Evolutionary conservation across 2,113 vertebrate species (phyloP), one percentile per base, ranked within the genome.

Genomic region (Pipra filicauda): DNA sequence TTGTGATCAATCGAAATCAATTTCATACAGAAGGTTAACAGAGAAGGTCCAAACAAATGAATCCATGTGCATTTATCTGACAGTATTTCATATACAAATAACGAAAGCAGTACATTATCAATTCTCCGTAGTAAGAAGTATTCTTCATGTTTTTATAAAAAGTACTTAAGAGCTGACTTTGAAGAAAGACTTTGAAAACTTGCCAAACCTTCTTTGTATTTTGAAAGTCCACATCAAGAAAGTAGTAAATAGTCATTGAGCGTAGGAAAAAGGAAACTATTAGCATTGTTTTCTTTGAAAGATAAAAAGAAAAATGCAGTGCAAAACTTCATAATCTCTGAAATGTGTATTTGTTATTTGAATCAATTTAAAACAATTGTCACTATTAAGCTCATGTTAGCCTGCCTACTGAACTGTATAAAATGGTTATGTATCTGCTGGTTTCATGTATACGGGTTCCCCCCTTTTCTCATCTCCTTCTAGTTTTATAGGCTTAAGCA

Each of bases 261-360:
- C 85, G 37, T 98, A 98, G 97, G 98, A 98, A 98, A 98, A 98
- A 98, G 98, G 98, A 98, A 99, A 98, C 98, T 96, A 98, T 98
- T 98, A 98, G 96, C 96, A 98, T 97, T 98, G 98, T 98, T 98
- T 98, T 98, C 97, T 98, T 98, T 98, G 96, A 97, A 98, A 98
- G 98, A 98, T 98, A 98, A 98, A 98, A 98, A 97, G 96, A 95
- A 92, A 97, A 96, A 97, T 95, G 91, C 96, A 94, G 96, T 97
- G 96, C 97, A 98, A 98, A 98, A 97, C 97, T 97, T 98, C 97
- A 98, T 98, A 98, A 97, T 98, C 96, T 98, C 96, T 97, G 97
- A 97, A 98, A 98, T 98, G 98, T 97, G 96, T 98, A 98, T 96
- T 96, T 98, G 96, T 97, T 98, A 96, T 96, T 97, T 97, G 97